A percentile compares a stretch with the other conserved stretches of the same genome.
Conservation (phyloP, 53 echinoderm and acorn worm genomes). For the Stichopus horrens region DNA sequence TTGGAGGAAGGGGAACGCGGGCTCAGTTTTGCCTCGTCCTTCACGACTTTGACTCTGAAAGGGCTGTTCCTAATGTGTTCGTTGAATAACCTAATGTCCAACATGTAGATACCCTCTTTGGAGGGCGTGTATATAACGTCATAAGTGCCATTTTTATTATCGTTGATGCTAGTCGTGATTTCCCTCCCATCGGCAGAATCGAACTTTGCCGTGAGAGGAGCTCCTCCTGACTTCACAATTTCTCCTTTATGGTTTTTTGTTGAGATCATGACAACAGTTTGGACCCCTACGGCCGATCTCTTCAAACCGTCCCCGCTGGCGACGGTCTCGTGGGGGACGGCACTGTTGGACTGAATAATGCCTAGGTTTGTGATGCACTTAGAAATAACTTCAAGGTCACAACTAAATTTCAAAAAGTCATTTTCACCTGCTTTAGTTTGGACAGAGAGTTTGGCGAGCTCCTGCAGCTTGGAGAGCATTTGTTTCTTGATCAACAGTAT, state of each 20-base stretch:
- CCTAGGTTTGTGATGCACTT: constrained; percentile 88
- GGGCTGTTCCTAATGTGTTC: constrained; percentile 93
- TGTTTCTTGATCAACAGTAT: constrained; percentile 91
- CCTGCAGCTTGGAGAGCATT: constrained; percentile 84
- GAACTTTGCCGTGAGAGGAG: constrained; percentile 73
- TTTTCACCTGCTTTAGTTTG: constrained; percentile 91
- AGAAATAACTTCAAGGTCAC: constrained; percentile 71
- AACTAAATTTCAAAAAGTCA: constrained; percentile 76
- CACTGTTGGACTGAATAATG: constrained; percentile 83
- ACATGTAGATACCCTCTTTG: constrained; percentile 78
- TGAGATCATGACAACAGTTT: constrained; percentile 83
- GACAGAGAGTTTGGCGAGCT: constrained; percentile 72
- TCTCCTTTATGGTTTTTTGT: constrained; percentile 81
- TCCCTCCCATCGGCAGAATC: constrained; percentile 73
- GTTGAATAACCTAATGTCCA: constrained; percentile 83
- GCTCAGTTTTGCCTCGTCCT: constrained; percentile 67
- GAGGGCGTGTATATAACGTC: constrained; percentile 77
- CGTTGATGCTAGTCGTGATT: constrained; percentile 61
- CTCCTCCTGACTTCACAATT: constrained; percentile 77
- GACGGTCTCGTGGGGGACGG: constrained; percentile 83
- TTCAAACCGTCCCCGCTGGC: constrained; percentile 93
- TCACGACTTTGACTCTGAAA: constrained; percentile 81
- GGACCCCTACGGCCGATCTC: constrained; percentile 79
- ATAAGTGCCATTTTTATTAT: constrained; percentile 94
- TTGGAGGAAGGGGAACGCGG: constrained; percentile 84